These are phyloP conservation scores for Cynopterus sphinx DNA, from an alignment of 2,797 vertebrate genomes.

Conservation along the genomic window DNA sequence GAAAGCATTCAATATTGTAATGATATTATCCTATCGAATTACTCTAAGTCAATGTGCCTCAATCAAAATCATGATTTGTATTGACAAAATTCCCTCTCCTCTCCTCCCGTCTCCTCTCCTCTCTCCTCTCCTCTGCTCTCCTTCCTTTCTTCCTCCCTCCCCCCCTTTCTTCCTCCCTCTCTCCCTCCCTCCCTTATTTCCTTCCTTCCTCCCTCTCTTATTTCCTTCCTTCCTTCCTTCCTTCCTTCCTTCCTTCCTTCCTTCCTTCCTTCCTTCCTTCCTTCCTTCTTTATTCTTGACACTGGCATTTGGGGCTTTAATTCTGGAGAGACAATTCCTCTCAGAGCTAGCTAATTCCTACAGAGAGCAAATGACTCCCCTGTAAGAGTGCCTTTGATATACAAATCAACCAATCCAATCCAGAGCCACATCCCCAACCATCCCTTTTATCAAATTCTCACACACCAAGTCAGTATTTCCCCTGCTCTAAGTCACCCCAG, in stretches of 20 bases:
- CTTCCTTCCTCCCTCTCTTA: too few species aligned
- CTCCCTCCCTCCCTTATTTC: rapidly evolving
- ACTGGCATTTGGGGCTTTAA: neutral
- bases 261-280: too few species aligned
- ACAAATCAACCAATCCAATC: neutral
- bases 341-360: neutral
- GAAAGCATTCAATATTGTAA: neutral
- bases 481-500: neutral
- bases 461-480: neutral
- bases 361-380: neutral
- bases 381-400: neutral
- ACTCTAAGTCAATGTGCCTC: neutral
- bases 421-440: neutral
- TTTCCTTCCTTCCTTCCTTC: too few species aligned
- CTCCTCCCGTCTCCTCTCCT: too few species aligned
- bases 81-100: neutral
- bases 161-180: too few species aligned
- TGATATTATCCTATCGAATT: neutral
- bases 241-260: too few species aligned
- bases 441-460: neutral
- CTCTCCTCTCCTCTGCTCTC: too few species aligned
- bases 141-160: too few species aligned
- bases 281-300: neutral
- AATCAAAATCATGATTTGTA: neutral
- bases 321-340: neutral